A percentile compares a stretch with the other conserved stretches of the same genome.
These are phyloP conservation scores for Paralichthys olivaceus DNA, from an alignment of 2,113 vertebrate species.

Conservation along the genomic window DNA sequence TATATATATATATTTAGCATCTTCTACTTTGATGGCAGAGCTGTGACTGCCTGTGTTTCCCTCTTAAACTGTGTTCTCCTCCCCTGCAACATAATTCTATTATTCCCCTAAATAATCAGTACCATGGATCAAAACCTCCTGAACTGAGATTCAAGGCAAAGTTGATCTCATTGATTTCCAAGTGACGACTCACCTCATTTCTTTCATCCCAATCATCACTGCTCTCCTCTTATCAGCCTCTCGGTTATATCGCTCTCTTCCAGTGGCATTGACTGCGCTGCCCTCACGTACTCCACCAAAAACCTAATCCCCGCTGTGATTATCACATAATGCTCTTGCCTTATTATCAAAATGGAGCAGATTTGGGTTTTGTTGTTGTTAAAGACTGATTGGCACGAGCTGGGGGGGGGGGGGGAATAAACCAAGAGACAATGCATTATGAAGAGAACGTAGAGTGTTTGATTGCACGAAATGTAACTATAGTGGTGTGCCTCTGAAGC, in stretches of 20 bases:
- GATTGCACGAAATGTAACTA: conserved; percentile 55
- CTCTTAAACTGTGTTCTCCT: conserved; percentile 28
- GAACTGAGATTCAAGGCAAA: conserved; percentile 70
- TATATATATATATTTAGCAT: not conserved
- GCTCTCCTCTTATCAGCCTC: conserved; percentile 64
- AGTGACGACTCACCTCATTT: conserved; percentile 57
- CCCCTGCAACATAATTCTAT: conserved; percentile 45
- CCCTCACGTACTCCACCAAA: conserved; percentile 62
- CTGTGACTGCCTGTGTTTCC: conserved; percentile 33
- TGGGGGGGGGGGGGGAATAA: conserved; percentile 16
- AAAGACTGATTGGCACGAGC: conserved; percentile 60
- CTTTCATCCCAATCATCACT: conserved; percentile 74
- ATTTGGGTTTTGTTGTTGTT: conserved; percentile 72
- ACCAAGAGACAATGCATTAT: conserved; percentile 65
- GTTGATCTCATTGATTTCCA: conserved; percentile 80
- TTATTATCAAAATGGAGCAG: conserved; percentile 78
- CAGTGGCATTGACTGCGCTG: conserved; percentile 62
- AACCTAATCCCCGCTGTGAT: conserved; percentile 73
- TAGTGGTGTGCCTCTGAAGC: conserved; percentile 41
- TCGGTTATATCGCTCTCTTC: conserved; percentile 66
- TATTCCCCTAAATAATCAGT: conserved; percentile 69
- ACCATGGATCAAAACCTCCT: conserved; percentile 61
- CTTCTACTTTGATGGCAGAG: conserved; percentile 12
- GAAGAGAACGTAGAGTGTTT: conserved; percentile 51
- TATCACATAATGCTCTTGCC: conserved; percentile 76